These are phyloP conservation scores for Caenorhabditis elegans DNA, from an alignment of 1,140 invertebrate genomes.

Conservation along the genomic window WBcel235 BX284606.5:4648501-4649000, in stretches of 20 bases:
- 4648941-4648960: slow-evolving; percentile 40
- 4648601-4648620: slow-evolving; percentile 35
- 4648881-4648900: slow-evolving; percentile 36
- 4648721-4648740: not conserved
- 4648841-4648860: no score
- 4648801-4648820: slow-evolving; percentile 40
- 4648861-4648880: slow-evolving; percentile 37
- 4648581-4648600: slow-evolving; percentile 40
- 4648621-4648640: slow-evolving; percentile 42
- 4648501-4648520: not conserved
- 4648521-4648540: slow-evolving; percentile 13
- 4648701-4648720: slow-evolving; percentile 37
- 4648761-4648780: slow-evolving; percentile 28
- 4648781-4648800: slow-evolving; percentile 34
- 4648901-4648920: slow-evolving; percentile 37
- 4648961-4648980: slow-evolving; percentile 8
- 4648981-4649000: slow-evolving; percentile 47
- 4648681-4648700: slow-evolving; percentile 23
- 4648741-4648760: not conserved
- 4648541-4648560: slow-evolving; percentile 20
- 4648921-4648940: slow-evolving; percentile 31
- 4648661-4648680: slow-evolving; percentile 35
- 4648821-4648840: not conserved
- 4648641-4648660: slow-evolving; percentile 39
- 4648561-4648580: slow-evolving; percentile 42